phyloP scores from a whole-genome alignment of 2,113 vertebrate genomes.

The Aegotheles bennettii region DNA sequence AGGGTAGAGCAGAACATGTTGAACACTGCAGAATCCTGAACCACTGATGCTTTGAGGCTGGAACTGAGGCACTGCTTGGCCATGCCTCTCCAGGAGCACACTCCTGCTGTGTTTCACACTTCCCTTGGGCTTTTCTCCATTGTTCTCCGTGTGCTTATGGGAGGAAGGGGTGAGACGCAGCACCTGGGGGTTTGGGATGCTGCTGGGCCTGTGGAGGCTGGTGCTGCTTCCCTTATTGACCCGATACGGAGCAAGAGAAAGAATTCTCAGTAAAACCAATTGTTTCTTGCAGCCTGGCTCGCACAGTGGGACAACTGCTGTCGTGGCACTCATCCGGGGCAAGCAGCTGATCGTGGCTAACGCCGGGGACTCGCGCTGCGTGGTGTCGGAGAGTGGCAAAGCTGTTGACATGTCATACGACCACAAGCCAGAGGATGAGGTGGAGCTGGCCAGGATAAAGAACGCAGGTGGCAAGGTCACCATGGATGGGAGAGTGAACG shows the following conservation, averaged over 20 bases:
- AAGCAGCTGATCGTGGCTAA: slow-evolving; percentile 97
- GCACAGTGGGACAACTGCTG: slow-evolving; percentile 95
- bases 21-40: not conserved
- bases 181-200: not conserved
- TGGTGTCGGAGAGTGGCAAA: slow-evolving; percentile 90
- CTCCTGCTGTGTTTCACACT: no score
- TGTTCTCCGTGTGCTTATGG: not conserved
- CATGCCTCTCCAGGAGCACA: accelerated
- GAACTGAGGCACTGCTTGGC: not conserved
- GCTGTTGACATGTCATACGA: slow-evolving; percentile 98
- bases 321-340: slow-evolving; percentile 92
- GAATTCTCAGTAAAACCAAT: not conserved
- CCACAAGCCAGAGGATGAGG: slow-evolving; percentile 96
- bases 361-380: slow-evolving; percentile 95
- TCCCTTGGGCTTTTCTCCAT: not conserved
- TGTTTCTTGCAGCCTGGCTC: slow-evolving; percentile 84
- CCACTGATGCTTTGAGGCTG: not conserved
- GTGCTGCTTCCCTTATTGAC: not conserved
- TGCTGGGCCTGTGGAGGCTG: not conserved
- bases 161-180: not conserved
- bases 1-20: not conserved
- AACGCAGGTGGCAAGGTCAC: slow-evolving; percentile 97
- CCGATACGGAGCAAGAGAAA: accelerated
- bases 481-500: slow-evolving; percentile 96
- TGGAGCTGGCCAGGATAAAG: slow-evolving; percentile 94